Evolutionary conservation across 1,140 invertebrate genomes (phyloP).

Genomic region (Cataglyphis hispanica): DNA sequence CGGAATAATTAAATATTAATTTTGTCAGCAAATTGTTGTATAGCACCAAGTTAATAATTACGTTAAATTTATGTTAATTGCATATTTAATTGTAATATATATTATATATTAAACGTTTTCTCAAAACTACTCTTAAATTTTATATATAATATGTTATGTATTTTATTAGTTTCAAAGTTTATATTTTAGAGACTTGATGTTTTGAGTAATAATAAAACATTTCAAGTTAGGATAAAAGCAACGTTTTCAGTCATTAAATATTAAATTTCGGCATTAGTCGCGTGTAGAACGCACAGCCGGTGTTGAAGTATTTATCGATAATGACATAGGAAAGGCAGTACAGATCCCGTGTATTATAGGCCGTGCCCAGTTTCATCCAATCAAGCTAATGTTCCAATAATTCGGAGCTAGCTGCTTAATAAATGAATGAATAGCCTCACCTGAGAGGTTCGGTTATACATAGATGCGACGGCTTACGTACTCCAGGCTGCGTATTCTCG

Average conservation of each 20-base stretch:
- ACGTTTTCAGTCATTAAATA: neutral
- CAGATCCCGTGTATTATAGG: slow-evolving; percentile 67
- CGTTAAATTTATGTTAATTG: too few relatives aligned
- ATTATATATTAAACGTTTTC: too few relatives aligned
- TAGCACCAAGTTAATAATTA: slow-evolving; percentile 93
- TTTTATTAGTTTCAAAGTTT: neutral
- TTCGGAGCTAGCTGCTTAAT: slow-evolving; percentile 80
- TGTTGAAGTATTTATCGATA: neutral
- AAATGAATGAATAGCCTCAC: slow-evolving; percentile 77
- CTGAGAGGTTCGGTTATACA: slow-evolving; percentile 50
- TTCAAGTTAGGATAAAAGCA: neutral
- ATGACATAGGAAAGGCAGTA: slow-evolving; percentile 40
- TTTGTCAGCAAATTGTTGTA: slow-evolving; percentile 93
- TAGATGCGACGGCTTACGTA: slow-evolving; percentile 43
- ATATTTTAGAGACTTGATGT: neutral
- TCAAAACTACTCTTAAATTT: neutral
- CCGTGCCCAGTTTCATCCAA: slow-evolving; percentile 83
- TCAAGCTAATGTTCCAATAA: slow-evolving; percentile 86
- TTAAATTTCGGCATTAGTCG: slow-evolving; percentile 2
- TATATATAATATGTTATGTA: neutral
- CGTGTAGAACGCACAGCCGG: neutral
- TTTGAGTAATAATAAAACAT: neutral
- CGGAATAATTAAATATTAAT: slow-evolving; percentile 96
- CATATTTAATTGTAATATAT: too few relatives aligned
- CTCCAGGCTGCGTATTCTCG: slow-evolving; percentile 21